Evolutionary conservation across 2,888 invertebrate species (phyloP).

Genomic region (Clitarchus hookeri): DNA sequence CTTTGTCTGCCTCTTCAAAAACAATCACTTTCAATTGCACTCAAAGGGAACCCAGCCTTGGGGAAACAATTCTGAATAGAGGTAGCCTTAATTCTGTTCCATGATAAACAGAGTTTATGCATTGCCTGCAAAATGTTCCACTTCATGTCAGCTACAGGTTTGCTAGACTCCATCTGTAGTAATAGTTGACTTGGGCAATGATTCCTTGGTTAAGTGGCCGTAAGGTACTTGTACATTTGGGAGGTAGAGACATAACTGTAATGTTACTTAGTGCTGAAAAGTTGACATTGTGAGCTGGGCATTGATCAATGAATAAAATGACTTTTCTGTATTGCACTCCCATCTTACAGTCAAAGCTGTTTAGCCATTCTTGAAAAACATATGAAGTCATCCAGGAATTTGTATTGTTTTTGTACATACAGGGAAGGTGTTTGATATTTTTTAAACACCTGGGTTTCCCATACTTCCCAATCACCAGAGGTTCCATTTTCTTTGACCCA

Average conservation of each 20-base stretch:
- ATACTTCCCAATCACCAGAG: background rate
- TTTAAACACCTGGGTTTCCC: background rate
- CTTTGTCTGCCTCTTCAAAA: too few species aligned
- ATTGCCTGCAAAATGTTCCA: too few species aligned
- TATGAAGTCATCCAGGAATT: background rate
- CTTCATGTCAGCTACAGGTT: too few species aligned
- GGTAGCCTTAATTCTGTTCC: too few species aligned
- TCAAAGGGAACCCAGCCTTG: too few species aligned
- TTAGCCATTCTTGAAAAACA: background rate
- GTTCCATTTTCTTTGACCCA: background rate
- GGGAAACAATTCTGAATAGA: too few species aligned
- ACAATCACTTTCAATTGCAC: too few species aligned
- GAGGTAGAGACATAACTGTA: background rate
- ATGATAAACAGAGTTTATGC: too few species aligned
- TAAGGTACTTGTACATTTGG: background rate
- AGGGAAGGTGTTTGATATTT: background rate
- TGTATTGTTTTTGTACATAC: background rate
- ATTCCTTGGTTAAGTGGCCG: background rate
- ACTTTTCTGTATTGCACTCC: background rate
- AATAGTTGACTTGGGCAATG: background rate
- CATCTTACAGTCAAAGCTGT: background rate
- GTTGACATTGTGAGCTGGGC: background rate
- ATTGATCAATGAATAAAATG: background rate
- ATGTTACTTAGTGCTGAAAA: too few species aligned
- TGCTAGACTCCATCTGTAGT: too few species aligned